Evolutionary conservation across 2,888 invertebrate genomes (phyloP).

Genomic region (Amphipyra tragopoginis): DNA sequence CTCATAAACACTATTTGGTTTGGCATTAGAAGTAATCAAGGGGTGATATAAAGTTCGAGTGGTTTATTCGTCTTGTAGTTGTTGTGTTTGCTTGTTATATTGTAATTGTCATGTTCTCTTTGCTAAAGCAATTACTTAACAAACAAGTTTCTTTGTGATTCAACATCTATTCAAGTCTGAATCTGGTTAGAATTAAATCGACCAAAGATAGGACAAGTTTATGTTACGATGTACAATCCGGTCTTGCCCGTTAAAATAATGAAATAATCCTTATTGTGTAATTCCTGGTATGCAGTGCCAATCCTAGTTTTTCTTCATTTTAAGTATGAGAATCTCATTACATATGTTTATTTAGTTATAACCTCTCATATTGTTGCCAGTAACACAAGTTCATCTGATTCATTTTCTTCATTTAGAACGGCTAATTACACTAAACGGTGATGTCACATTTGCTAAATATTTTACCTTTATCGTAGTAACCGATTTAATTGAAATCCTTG

Average conservation of each 20-base stretch:
- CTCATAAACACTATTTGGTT: slow-evolving; percentile 9
- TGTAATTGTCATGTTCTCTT: slow-evolving; percentile 10
- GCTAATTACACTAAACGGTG: slow-evolving; percentile 36
- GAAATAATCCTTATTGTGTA: slow-evolving; percentile 5
- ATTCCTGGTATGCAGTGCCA: slow-evolving; percentile 3
- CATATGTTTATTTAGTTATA: slow-evolving; percentile 7
- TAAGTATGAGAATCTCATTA: slow-evolving; percentile 6
- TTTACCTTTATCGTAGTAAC: slow-evolving; percentile 14
- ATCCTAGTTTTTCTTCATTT: slow-evolving; percentile 2
- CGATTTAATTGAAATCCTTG: slow-evolving; percentile 34
- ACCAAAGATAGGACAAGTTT: slow-evolving; percentile 11
- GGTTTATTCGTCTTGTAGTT: not conserved
- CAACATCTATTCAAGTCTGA: slow-evolving; percentile 15
- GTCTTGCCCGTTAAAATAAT: not conserved
- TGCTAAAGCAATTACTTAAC: slow-evolving; percentile 17
- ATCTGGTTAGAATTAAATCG: slow-evolving; percentile 8
- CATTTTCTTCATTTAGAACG: slow-evolving; percentile 33
- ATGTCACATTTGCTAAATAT: slow-evolving; percentile 46
- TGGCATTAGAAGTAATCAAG: slow-evolving; percentile 1
- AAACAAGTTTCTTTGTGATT: slow-evolving; percentile 32
- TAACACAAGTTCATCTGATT: slow-evolving; percentile 37
- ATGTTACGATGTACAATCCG: slow-evolving; percentile 4
- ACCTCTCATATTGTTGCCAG: slow-evolving; percentile 22
- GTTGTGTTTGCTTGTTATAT: not conserved
- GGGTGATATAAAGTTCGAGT: not conserved